Base-by-base conservation (phyloP, 2,113 vertebrate genomes). In the Alexandromys fortis region DNA sequence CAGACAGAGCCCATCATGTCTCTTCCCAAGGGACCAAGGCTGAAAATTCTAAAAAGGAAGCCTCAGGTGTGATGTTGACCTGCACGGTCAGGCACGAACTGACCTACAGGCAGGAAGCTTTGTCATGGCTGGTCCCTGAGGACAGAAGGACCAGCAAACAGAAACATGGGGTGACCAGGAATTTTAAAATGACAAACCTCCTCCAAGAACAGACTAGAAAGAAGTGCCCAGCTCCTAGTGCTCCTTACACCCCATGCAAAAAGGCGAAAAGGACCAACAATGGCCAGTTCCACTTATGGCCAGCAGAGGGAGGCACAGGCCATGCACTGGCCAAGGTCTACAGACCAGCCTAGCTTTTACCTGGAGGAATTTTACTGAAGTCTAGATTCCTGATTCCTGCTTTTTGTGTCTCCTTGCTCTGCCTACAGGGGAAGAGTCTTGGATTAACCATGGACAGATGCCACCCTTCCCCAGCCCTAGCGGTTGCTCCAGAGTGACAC, bases 291-390 rank as follows among this genome's bases (percentile, higher is more conserved):
- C 88, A 72, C 6, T 35, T 0, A 13, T 0, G 17, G n/a, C 73
- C 86, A 97, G 96, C 90, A 83, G 45, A 96, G 97, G 81, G 81
- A 61, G 75, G 94, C 89, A 97, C n/a, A 97, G 96, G 85, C 97
- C 94, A 68, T 28, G 38, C 2, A 19, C 97, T 91, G 79, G 30
- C 75, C 14, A 1, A 52, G 9, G 63, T 26, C 52, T 16, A 11
- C 17, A 65, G 42, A 26, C 1, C 5, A 30, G 63, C 16, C 16
- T 0, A 3, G n/a, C 16, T 67, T 77, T 78, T 72, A 28, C 58
- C 16, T 22, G 13, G 10, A 8, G 47, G 90, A 49, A 0, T 45
- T 87, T 92, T 17, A 12, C 47, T 13, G 0, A 68, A 70, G 35
- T 45, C 45, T 13, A 63, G 7, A 22, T 4, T 58, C 58, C 65